These are phyloP conservation scores for Nesidiocoris tenuis DNA, from an alignment of 2,888 invertebrate genomes.

Conservation along the genomic window DNA sequence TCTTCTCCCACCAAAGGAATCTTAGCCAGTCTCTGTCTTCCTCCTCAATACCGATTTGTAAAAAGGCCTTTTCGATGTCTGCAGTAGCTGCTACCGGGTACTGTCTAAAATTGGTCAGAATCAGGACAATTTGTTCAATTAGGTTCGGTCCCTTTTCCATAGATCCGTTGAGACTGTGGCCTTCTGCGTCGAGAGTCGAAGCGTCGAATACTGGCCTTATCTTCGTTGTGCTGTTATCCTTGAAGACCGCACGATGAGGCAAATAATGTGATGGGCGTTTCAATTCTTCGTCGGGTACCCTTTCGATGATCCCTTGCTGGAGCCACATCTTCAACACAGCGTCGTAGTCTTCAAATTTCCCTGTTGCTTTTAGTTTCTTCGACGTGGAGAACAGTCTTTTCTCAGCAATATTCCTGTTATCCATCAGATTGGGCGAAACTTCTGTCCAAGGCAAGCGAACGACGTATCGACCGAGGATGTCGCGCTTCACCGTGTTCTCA, in stretches of 20 bases:
- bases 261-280: neutral
- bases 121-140: conserved; percentile 15
- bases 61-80: conserved; percentile 21
- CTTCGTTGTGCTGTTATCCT: conserved; percentile 18
- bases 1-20: conserved; percentile 21
- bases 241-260: conserved; percentile 24
- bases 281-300: neutral
- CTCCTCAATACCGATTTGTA: conserved; percentile 8
- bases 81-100: conserved; percentile 7
- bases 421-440: neutral
- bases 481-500: conserved; percentile 10
- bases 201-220: conserved; percentile 17
- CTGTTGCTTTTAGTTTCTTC: conserved; percentile 11
- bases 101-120: conserved; percentile 25
- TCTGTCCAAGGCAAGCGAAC: conserved; percentile 9
- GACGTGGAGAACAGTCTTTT: conserved; percentile 14
- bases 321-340: neutral
- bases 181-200: conserved; percentile 11
- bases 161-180: conserved; percentile 4
- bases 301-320: neutral
- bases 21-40: conserved; percentile 15
- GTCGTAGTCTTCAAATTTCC: conserved; percentile 11
- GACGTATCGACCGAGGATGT: neutral
- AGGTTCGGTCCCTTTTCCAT: conserved; percentile 30
- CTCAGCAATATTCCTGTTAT: conserved; percentile 10